A percentile compares a stretch with the other conserved stretches of the same genome.
These are phyloP conservation scores for Prionailurus viverrinus DNA, from an alignment of 2,113 vertebrate species.

Conservation along the genomic window DNA sequence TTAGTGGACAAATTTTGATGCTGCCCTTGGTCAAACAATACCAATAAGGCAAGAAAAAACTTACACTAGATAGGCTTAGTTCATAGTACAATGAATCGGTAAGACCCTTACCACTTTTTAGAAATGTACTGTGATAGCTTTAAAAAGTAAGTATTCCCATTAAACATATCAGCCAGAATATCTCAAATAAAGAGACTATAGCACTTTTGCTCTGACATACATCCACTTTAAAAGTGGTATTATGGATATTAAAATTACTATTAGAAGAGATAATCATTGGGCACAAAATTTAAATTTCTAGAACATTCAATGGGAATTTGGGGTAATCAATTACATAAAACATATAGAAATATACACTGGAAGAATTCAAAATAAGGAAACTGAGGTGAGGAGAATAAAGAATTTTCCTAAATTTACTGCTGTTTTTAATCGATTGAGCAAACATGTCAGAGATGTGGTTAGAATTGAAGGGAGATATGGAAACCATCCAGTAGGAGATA, in stretches of 20 bases:
- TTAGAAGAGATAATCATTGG: background rate
- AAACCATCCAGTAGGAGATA: background rate
- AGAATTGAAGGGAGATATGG: background rate
- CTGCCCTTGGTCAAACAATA: background rate
- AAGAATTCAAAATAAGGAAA: background rate
- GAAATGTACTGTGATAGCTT: background rate
- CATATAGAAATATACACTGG: background rate
- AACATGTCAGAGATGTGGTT: background rate
- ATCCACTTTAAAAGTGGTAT: background rate
- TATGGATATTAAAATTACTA: background rate
- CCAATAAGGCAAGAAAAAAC: background rate
- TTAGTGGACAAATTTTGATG: background rate
- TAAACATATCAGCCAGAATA: background rate
- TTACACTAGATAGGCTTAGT: background rate
- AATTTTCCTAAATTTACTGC: background rate
- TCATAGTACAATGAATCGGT: background rate
- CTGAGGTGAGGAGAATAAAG: background rate
- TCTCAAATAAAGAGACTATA: background rate
- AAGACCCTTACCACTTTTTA: background rate
- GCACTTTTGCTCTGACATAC: background rate
- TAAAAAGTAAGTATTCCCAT: background rate
- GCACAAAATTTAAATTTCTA: background rate
- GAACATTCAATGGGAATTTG: background rate
- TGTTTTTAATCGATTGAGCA: background rate
- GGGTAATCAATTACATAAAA: background rate